phyloP scores from a whole-genome alignment of 2,113 vertebrate species.

The Macheiramphus alcinus region DNA sequence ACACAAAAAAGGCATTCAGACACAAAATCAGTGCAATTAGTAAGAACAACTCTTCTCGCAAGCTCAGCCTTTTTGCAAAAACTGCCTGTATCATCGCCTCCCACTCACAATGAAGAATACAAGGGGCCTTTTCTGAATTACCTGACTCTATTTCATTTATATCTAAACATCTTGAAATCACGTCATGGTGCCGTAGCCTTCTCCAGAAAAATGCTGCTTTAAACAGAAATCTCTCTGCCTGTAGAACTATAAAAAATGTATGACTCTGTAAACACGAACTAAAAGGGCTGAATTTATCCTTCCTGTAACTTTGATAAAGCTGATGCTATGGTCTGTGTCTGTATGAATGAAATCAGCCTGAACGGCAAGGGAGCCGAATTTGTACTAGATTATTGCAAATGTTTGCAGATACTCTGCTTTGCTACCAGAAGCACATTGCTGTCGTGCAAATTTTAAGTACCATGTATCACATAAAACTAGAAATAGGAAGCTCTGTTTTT shows the following conservation, averaged over 20 bases:
- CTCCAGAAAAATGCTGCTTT: neutral
- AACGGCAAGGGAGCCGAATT: neutral
- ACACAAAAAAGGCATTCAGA: neutral
- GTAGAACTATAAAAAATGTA: slow-evolving; percentile 15
- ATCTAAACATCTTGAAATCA: neutral
- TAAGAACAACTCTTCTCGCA: neutral
- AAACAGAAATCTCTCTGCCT: neutral
- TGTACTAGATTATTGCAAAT: neutral
- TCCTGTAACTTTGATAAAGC: neutral
- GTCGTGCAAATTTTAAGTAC: neutral
- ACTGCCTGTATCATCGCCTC: neutral
- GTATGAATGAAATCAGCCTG: neutral
- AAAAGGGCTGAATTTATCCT: slow-evolving; percentile 25
- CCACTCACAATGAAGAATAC: accelerated
- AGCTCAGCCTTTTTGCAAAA: neutral
- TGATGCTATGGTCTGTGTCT: neutral
- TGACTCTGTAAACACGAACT: neutral
- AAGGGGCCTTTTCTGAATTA: neutral
- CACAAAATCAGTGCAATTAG: neutral
- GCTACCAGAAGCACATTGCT: neutral
- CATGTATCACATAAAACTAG: neutral
- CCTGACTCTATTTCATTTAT: neutral
- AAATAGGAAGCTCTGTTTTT: neutral
- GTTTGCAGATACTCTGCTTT: neutral
- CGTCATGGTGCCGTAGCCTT: neutral